These are phyloP conservation scores for Sialia sialis DNA, from an alignment of 2,113 vertebrate genomes.

Conservation along the genomic window DNA sequence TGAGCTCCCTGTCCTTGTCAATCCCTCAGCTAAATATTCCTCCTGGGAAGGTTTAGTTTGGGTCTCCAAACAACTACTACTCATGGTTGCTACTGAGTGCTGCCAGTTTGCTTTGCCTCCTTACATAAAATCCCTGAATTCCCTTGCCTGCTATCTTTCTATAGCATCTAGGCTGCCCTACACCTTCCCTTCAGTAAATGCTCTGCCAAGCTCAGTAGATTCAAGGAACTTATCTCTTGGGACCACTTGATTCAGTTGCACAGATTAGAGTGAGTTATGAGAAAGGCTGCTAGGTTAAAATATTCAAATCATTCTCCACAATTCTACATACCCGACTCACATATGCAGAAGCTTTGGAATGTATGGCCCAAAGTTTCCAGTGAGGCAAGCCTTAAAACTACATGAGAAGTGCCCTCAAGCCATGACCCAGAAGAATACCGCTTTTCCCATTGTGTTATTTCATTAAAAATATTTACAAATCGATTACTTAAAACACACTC, in stretches of 20 bases:
- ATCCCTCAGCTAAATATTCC: neutral
- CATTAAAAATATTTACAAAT: neutral
- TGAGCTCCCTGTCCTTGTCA: neutral
- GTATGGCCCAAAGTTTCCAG: neutral
- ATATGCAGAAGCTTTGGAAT: neutral
- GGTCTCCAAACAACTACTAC: neutral
- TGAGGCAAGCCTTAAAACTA: neutral
- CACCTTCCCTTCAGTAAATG: neutral
- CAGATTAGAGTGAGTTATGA: neutral
- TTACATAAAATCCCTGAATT: neutral
- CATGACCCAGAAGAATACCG: neutral
- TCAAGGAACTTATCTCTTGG: neutral
- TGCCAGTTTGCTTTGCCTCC: neutral
- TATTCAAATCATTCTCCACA: neutral
- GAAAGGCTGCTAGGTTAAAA: neutral
- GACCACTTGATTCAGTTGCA: neutral
- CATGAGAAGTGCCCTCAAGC: neutral
- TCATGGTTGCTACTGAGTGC: neutral
- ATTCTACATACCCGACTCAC: accelerated
- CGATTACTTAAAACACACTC: neutral
- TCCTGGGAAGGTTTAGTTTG: neutral
- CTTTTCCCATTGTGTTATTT: neutral
- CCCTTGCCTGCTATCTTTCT: neutral
- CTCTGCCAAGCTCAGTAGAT: neutral
- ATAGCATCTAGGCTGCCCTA: neutral